Percentiles rank a stretch among this genome's conserved stretches.
These are phyloP conservation scores for Thymelicus acteon DNA, from an alignment of 2,888 invertebrate species.

Conservation along the genomic window DNA sequence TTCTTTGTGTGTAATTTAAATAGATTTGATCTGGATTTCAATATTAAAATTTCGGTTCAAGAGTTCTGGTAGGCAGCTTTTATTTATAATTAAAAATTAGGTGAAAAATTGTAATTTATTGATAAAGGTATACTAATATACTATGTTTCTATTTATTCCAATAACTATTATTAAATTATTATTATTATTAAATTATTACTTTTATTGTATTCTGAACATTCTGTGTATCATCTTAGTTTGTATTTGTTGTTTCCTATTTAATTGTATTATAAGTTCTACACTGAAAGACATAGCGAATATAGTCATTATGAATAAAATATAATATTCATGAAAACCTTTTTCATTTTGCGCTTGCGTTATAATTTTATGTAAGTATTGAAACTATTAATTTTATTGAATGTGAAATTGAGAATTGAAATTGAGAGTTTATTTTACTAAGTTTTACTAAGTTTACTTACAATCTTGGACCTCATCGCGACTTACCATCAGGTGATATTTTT, in stretches of 20 bases:
- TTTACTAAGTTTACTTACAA: too few relatives aligned
- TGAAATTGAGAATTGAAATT: too few relatives aligned
- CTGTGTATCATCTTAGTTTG: constrained; percentile 19
- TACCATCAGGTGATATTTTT: too few relatives aligned
- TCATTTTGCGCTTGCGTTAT: background rate
- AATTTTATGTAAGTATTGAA: background rate
- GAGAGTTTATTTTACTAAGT: too few relatives aligned
- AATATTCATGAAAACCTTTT: constrained; percentile 4
- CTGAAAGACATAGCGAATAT: constrained; percentile 33
- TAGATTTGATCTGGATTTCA: constrained; percentile 1
- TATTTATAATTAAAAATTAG: background rate
- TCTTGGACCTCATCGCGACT: too few relatives aligned
- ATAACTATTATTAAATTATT: background rate
- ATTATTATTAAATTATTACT: background rate
- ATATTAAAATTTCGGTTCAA: background rate
- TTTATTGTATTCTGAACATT: background rate
- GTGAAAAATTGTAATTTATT: background rate
- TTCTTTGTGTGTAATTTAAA: background rate
- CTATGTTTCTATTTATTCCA: constrained; percentile 1
- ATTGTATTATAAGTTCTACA: constrained; percentile 24
- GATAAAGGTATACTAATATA: background rate
- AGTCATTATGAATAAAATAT: constrained; percentile 33
- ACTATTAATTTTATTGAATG: too few relatives aligned
- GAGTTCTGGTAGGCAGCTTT: background rate
- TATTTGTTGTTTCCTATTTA: constrained; percentile 35